phyloP scores from a whole-genome alignment of 2,888 invertebrate species.

The Pherbina coryleti region DNA sequence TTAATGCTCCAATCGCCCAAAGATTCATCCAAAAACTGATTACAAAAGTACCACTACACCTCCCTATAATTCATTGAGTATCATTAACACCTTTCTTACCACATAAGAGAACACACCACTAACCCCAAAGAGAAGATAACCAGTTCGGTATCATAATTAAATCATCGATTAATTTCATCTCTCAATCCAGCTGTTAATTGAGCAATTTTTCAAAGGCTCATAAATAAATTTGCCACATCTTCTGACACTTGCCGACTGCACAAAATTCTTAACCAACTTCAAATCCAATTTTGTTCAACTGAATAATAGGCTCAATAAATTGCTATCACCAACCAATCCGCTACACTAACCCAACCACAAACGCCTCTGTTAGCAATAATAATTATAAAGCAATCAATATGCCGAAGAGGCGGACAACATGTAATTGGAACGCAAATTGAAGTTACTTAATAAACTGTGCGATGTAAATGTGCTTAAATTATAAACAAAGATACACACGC shows the following conservation, averaged over 20 bases:
- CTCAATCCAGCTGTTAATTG: conserved; percentile 59
- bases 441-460: conserved; percentile 68
- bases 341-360: conserved; percentile 6
- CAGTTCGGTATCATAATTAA: conserved; percentile 8
- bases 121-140: not conserved
- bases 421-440: conserved; percentile 66
- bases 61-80: not conserved
- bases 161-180: conserved; percentile 33
- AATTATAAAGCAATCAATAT: conserved; percentile 67
- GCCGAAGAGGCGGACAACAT: conserved; percentile 56
- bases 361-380: conserved; percentile 61
- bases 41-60: no score
- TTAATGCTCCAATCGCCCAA: no score
- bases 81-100: not conserved
- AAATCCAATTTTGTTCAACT: conserved; percentile 45
- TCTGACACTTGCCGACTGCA: conserved; percentile 43
- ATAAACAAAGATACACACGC: conserved; percentile 60
- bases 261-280: conserved; percentile 10
- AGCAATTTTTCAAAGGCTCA: conserved; percentile 64
- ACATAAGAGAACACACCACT: not conserved
- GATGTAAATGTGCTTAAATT: conserved; percentile 67
- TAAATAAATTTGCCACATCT: conserved; percentile 67
- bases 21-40: no score
- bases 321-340: conserved; percentile 20
- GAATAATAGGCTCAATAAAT: conserved; percentile 53